phyloP scores from a whole-genome alignment of 23 tunicate genomes.

The Botrylloides violaceus region DNA sequence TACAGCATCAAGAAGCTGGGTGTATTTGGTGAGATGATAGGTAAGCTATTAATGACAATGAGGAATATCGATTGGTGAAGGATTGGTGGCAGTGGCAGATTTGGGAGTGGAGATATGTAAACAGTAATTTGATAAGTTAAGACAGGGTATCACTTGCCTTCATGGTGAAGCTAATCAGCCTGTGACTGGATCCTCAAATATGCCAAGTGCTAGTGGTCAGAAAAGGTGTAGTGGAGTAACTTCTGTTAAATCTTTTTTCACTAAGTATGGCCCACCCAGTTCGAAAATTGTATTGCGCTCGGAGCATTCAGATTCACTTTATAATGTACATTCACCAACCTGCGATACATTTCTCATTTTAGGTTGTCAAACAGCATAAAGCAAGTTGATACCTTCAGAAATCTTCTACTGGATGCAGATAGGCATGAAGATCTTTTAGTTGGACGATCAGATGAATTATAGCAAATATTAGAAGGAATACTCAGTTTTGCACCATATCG shows the following conservation, averaged over 20 bases:
- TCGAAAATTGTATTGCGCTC: no score
- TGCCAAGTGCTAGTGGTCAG: no score
- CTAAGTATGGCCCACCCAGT: no score
- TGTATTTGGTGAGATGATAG: slow-evolving; percentile 23
- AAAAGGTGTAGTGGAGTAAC: no score
- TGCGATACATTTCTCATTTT: slow-evolving; percentile 7
- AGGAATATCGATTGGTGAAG: neutral
- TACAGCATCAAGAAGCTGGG: slow-evolving; percentile 33
- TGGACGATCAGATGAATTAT: slow-evolving; percentile 7
- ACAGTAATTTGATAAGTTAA: neutral
- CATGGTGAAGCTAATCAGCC: no score
- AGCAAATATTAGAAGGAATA: neutral
- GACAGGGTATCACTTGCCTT: neutral
- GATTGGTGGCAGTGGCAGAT: neutral
- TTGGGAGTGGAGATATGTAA: neutral
- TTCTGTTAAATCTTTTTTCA: no score
- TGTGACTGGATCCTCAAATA: no score
- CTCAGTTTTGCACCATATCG: no score
- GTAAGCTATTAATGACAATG: slow-evolving; percentile 3
- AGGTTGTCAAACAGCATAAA: slow-evolving; percentile 69
- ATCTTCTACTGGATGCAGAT: slow-evolving; percentile 13
- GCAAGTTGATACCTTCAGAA: slow-evolving; percentile 38
- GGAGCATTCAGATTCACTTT: no score
- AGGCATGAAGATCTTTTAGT: neutral
- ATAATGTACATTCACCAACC: no score